Percentiles rank a stretch among this genome's conserved stretches.
Conservation (phyloP, 1,140 invertebrate genomes). For the Zeugodacus cucurbitae region DNA sequence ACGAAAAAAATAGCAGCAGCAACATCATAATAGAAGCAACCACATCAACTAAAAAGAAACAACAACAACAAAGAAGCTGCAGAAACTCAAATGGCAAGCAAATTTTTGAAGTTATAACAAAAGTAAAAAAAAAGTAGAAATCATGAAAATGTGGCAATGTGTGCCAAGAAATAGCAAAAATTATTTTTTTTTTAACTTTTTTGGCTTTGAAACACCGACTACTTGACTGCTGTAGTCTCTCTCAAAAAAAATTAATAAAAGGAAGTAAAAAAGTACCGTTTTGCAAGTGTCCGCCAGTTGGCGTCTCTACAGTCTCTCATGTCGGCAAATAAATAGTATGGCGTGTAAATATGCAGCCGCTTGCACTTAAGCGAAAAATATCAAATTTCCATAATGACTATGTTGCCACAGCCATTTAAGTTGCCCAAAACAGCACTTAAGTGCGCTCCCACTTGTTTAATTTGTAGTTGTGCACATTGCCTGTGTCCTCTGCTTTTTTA, state of each 20-base stretch:
- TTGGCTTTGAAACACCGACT: neutral
- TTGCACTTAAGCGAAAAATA: slow-evolving; percentile 1
- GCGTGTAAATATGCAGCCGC: neutral
- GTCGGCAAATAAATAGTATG: neutral
- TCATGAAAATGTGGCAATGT: neutral
- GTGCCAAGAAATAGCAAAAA: neutral
- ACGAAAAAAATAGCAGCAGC: no score
- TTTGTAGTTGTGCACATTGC: neutral
- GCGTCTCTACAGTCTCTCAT: neutral
- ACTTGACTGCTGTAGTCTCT: neutral
- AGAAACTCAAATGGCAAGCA: neutral
- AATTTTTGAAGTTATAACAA: slow-evolving; percentile 10
- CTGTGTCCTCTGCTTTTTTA: neutral
- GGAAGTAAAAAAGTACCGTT: neutral
- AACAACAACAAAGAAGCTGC: no score
- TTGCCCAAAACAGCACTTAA: neutral
- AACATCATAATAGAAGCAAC: neutral
- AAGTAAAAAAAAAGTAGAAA: neutral
- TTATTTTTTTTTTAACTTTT: neutral
- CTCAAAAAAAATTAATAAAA: neutral
- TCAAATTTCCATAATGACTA: slow-evolving; percentile 19
- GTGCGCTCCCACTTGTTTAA: neutral
- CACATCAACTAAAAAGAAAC: no score
- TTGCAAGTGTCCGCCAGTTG: neutral
- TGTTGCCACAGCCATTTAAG: neutral